Evolutionary conservation across 2,888 invertebrate genomes (phyloP).

Genomic region (Caenorhabditis angaria): DNA sequence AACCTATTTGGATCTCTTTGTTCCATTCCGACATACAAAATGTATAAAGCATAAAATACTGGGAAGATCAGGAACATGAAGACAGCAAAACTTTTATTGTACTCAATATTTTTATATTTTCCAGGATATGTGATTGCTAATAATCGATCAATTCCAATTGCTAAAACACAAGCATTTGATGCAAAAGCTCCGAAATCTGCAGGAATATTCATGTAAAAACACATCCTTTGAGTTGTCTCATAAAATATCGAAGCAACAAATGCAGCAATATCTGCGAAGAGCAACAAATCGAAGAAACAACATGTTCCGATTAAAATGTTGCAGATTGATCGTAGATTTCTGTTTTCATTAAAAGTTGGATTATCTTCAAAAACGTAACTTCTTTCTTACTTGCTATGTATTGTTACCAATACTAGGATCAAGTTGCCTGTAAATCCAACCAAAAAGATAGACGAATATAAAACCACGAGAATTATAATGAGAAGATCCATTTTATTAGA

Average conservation of each 20-base stretch:
- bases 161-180: not conserved
- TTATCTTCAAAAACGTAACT: not conserved
- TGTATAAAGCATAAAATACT: conserved; percentile 3
- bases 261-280: conserved; percentile 33
- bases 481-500: conserved; percentile 34
- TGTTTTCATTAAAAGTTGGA: not conserved
- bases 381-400: conserved; percentile 28
- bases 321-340: conserved; percentile 33
- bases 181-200: conserved; percentile 4
- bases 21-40: not conserved
- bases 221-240: conserved; percentile 22
- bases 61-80: conserved; percentile 7
- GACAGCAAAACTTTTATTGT: not conserved
- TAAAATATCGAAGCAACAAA: conserved; percentile 28
- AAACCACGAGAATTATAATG: conserved; percentile 18
- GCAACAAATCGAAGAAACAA: conserved; percentile 31
- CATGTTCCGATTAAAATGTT: conserved; percentile 34
- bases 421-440: conserved; percentile 36
- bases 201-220: conserved; percentile 16
- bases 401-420: conserved; percentile 35
- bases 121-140: conserved; percentile 13
- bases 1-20: not conserved
- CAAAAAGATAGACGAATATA: conserved; percentile 28
- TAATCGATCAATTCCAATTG: conserved; percentile 18
- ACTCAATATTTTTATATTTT: conserved; percentile 8